Evolutionary conservation across 2,797 vertebrate species (phyloP), one percentile per base, ranked within the genome.

Genomic region (Sebastes umbrosus): DNA sequence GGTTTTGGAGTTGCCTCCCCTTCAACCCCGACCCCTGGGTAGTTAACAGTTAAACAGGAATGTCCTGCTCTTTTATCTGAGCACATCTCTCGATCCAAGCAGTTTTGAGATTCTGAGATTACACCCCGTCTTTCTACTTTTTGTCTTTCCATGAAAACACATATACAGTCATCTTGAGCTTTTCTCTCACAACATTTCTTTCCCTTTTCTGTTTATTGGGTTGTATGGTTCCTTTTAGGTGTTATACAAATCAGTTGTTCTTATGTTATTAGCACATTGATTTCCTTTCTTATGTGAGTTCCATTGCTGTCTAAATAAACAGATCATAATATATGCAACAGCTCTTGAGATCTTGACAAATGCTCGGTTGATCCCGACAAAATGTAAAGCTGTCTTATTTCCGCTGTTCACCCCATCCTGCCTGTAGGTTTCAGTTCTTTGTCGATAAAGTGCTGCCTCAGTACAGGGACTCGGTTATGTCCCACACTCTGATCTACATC

Each of bases 381-480:
- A 13, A 5, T 20, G 14, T 5, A 39, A 68, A 82, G 18, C 10
- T 29, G 18, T 57, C 63, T n/a, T 34, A 9, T 73, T 67, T 22
- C 39, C 16, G 0, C 46, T 55, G 24, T 79, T 79, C 24, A n/a
- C 6, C 39, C 25, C 80, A 73, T 60, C 88, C 70, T 73, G 68
- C 59, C 63, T 60, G 2, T 67, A 99, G 98, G 94, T 99, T 99
- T 92, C 93, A 95, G 87, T 98, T 97, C 88, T 99, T 99, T 68
- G 64, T 96, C 6, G 91, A 97, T 78, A 97, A 97, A 90, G 96
- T 99, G 57, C 90, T 99, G 84, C 97, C 98, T 0, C 98, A 99
- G 93, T 99, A 98, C 93, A 96, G 95, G 0, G 98, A 99, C 54
- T 98, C 98, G 0, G 94, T 98, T 62, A 99, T 99, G 98, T 98